phyloP scores from a whole-genome alignment of 2,113 vertebrate genomes.

The Nettapus auritus region DNA sequence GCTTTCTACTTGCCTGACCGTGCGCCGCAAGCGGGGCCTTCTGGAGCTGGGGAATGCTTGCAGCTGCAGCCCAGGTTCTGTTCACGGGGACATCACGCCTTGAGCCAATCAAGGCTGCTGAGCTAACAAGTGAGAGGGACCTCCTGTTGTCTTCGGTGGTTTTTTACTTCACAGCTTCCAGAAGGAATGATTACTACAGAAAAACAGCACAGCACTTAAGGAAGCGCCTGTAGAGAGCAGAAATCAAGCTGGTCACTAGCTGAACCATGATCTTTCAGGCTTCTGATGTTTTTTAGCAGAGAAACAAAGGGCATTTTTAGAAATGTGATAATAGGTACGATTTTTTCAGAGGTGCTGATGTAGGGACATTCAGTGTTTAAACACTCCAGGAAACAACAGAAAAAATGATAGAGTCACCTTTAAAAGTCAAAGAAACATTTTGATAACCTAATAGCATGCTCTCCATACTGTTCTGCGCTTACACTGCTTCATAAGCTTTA shows the following conservation, averaged over 20 bases:
- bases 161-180: slow-evolving; percentile 72
- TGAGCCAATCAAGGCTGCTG: slow-evolving; percentile 46
- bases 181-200: slow-evolving; percentile 62
- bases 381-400: neutral
- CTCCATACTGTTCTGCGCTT: neutral
- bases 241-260: slow-evolving; percentile 10
- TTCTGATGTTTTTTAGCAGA: neutral
- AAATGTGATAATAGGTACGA: neutral
- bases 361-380: neutral
- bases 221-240: slow-evolving; percentile 50
- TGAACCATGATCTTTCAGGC: slow-evolving; percentile 12
- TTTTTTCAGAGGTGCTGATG: neutral
- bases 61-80: slow-evolving; percentile 58
- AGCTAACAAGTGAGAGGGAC: slow-evolving; percentile 69
- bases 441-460: neutral
- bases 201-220: slow-evolving; percentile 36
- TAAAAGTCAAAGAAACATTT: neutral
- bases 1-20: slow-evolving; percentile 71
- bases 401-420: neutral
- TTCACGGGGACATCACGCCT: slow-evolving; percentile 67
- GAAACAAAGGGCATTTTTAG: neutral
- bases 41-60: slow-evolving; percentile 70
- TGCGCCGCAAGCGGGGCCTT: slow-evolving; percentile 51
- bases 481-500: neutral
- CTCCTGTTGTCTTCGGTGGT: slow-evolving; percentile 61